Base-by-base conservation (phyloP, 2,888 invertebrate genomes). In the Carterocephalus palaemon region DNA sequence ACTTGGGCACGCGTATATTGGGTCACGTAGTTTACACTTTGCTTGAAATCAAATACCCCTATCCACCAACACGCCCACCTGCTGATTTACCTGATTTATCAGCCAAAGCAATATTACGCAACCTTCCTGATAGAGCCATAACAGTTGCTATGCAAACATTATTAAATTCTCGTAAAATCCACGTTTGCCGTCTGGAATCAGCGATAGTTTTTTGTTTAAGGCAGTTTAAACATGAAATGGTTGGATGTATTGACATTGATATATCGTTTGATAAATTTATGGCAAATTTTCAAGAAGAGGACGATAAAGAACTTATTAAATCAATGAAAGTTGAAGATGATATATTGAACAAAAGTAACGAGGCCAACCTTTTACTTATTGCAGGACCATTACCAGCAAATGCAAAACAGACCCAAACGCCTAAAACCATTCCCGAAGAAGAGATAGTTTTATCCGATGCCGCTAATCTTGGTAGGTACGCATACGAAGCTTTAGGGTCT, bases 201-300 rank as follows among this genome's bases (percentile, higher is more conserved):
- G 89, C 88, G n/a, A 83, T 91, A 7, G 89, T 90, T 59, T 88
- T 79, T 66, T 90, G 90, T 56, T 61, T 92, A 4, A 70, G 80
- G 40, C 70, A 66, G 24, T 91, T 85, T 56, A 88, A 89, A 63
- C 53, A 57, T 4, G 91, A 91, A 74, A 80, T 87, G 75, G 54
- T 78, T 47, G 88, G 89, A 2, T 75, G 74, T 33, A 71, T 77
- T 42, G 86, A 87, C 52, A 78, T 89, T 46, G 89, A 89, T 31
- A 57, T 84, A 16, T 68, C 71, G 8, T 77, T 74, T 66, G 75
- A 80, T 58, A 76, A 80, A 53, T 75, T 81, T 62, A 54, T 72
- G 13, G 49, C 54, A 17, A 64, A 54, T 23, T 68, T 76, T 36
- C 59, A 61, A 41, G 68, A 70, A 38, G 76, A 77, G 47, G 66